A percentile compares a stretch with the other conserved stretches of the same genome.
These are phyloP conservation scores for Dascyllus trimaculatus DNA, from an alignment of 2,113 vertebrate species.

Conservation along the genomic window DNA sequence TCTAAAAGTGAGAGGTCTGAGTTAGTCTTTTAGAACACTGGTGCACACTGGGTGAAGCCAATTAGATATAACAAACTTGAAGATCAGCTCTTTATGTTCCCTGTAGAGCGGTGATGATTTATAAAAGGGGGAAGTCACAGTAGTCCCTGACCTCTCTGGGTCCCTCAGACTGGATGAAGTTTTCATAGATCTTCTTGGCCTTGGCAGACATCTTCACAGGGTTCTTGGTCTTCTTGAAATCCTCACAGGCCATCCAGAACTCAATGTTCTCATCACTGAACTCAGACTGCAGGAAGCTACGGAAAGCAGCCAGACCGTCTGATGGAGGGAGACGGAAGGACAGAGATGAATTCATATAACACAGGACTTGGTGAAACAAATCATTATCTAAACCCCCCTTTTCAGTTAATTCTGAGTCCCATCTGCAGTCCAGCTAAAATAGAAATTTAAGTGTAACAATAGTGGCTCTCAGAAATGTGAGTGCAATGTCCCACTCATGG, in stretches of 20 bases:
- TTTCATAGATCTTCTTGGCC: constrained; percentile 95
- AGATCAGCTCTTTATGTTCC: not conserved
- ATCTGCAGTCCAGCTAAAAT: not conserved
- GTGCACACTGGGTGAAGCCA: not conserved
- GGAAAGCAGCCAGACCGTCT: constrained; percentile 93
- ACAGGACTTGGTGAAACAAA: too few relatives aligned
- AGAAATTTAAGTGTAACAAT: not conserved
- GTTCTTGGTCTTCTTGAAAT: constrained; percentile 93
- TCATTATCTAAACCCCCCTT: not conserved
- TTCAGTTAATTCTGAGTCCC: too few relatives aligned
- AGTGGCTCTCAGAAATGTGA: not conserved
- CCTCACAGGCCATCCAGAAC: constrained; percentile 96
- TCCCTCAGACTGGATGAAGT: constrained; percentile 94
- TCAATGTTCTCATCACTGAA: constrained; percentile 97
- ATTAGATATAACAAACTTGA: not conserved
- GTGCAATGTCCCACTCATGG: not conserved
- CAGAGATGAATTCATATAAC: not conserved
- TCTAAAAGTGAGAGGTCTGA: not conserved
- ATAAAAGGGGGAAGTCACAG: not conserved
- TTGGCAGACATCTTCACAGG: constrained; percentile 88
- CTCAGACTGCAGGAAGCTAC: constrained; percentile 93
- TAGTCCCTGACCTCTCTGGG: constrained; percentile 92
- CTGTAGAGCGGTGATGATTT: not conserved
- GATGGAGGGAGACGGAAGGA: not conserved
- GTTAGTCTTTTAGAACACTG: not conserved